These are phyloP conservation scores for Tetraodon nigroviridis DNA, from an alignment of 2,113 vertebrate genomes.

Conservation along the genomic window DNA sequence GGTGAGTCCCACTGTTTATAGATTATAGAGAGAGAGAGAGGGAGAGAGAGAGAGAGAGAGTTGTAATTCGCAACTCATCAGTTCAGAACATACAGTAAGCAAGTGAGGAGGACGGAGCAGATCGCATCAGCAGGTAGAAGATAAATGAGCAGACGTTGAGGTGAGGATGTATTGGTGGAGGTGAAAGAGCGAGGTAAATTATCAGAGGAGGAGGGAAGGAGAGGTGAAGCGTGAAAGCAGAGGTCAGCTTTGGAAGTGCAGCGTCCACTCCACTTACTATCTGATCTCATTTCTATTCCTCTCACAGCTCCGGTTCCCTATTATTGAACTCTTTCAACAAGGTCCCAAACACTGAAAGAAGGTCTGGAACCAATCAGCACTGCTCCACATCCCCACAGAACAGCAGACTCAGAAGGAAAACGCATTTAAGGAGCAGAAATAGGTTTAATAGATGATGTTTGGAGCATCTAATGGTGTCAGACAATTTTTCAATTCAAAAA, in stretches of 20 bases:
- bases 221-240: slow-evolving; percentile 17
- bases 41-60: no score
- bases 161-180: slow-evolving; percentile 9
- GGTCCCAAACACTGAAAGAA: slow-evolving; percentile 6
- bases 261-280: slow-evolving; percentile 27
- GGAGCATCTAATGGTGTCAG: no score
- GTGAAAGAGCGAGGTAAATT: not conserved
- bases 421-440: no score
- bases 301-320: slow-evolving; percentile 14
- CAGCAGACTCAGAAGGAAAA: no score
- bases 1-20: no score
- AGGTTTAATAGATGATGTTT: no score
- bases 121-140: slow-evolving; percentile 28
- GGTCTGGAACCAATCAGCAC: slow-evolving; percentile 6
- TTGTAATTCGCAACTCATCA: slow-evolving; percentile 44
- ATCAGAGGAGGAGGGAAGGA: not conserved
- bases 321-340: slow-evolving; percentile 3
- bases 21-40: no score
- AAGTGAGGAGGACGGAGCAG: slow-evolving; percentile 18
- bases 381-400: slow-evolving; percentile 1
- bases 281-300: slow-evolving; percentile 23
- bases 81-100: no score
- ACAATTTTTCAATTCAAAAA: no score
- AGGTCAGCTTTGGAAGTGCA: slow-evolving; percentile 22
- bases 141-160: slow-evolving; percentile 37